phyloP scores from a whole-genome alignment of 2,888 invertebrate genomes.

The Drosophila paranaensis region DNA sequence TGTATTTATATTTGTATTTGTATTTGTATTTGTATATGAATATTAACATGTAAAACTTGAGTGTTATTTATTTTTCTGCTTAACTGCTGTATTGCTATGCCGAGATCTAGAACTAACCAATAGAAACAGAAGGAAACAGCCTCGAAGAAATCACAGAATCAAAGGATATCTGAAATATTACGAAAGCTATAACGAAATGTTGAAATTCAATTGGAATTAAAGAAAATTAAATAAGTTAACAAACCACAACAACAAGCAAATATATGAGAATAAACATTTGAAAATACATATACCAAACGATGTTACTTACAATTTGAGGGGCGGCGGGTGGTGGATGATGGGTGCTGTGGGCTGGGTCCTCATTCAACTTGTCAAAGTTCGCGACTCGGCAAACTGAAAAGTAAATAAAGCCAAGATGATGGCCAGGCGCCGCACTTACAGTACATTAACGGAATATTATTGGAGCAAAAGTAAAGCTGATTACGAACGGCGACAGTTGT shows the following conservation, averaged over 20 bases:
- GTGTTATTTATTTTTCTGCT: slow-evolving; percentile 67
- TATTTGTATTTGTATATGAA: slow-evolving; percentile 42
- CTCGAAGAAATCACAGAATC: slow-evolving; percentile 17
- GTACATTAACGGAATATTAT: slow-evolving; percentile 70
- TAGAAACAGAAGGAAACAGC: slow-evolving; percentile 32
- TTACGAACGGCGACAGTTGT: slow-evolving; percentile 72
- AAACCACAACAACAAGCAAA: slow-evolving; percentile 18
- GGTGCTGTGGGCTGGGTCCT: neutral
- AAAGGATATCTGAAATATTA: slow-evolving; percentile 25
- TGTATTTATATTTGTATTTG: slow-evolving; percentile 30
- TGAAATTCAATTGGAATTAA: slow-evolving; percentile 46
- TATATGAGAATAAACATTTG: slow-evolving; percentile 44
- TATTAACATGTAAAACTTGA: slow-evolving; percentile 38
- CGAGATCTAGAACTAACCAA: slow-evolving; percentile 50
- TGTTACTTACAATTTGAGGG: neutral
- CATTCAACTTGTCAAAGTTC: slow-evolving; percentile 18
- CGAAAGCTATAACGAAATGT: slow-evolving; percentile 43
- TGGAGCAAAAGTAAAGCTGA: slow-evolving; percentile 70
- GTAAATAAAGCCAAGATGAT: slow-evolving; percentile 32
- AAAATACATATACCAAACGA: slow-evolving; percentile 11
- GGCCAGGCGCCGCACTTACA: slow-evolving; percentile 19
- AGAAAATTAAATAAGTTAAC: slow-evolving; percentile 23
- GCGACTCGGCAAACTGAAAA: slow-evolving; percentile 23
- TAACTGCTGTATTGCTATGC: slow-evolving; percentile 52
- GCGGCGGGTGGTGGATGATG: neutral